Conservation (phyloP, 2,797 vertebrate genomes). For the Mus spretus region DNA sequence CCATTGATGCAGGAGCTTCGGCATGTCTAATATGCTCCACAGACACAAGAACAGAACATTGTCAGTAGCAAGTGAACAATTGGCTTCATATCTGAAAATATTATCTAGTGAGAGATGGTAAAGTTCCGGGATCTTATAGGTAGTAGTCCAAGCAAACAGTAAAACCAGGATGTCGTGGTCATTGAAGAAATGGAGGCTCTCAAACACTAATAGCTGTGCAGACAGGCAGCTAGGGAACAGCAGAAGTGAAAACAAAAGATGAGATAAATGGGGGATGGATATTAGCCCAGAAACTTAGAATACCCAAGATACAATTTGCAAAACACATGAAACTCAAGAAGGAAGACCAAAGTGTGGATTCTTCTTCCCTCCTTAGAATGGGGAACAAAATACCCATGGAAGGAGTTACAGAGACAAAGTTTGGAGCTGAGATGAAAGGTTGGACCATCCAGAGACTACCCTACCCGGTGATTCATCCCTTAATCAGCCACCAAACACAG, state of each 20-base stretch:
- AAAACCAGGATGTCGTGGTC: neutral
- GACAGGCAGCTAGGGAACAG: neutral
- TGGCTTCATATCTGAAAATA: conserved; percentile 11
- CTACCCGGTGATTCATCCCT: too few relatives aligned
- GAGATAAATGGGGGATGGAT: too few relatives aligned
- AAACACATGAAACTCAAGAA: too few relatives aligned
- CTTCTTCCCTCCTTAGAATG: too few relatives aligned
- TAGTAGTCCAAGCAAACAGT: neutral
- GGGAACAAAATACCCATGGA: too few relatives aligned
- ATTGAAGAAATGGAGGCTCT: neutral
- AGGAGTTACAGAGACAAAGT: too few relatives aligned
- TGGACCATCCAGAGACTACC: too few relatives aligned
- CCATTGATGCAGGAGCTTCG: neutral
- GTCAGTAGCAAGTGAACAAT: neutral
- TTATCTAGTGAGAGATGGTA: neutral
- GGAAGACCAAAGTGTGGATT: too few relatives aligned
- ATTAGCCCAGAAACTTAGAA: too few relatives aligned
- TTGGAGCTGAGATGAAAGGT: too few relatives aligned
- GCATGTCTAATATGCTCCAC: neutral
- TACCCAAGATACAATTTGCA: too few relatives aligned
- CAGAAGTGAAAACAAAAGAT: neutral
- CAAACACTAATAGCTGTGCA: neutral
- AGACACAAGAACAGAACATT: neutral
- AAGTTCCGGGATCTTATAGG: neutral
- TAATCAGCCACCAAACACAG: too few relatives aligned